Evolutionary conservation across 2,797 vertebrate genomes (phyloP).

Genomic region (Rhinoraja longicauda): DNA sequence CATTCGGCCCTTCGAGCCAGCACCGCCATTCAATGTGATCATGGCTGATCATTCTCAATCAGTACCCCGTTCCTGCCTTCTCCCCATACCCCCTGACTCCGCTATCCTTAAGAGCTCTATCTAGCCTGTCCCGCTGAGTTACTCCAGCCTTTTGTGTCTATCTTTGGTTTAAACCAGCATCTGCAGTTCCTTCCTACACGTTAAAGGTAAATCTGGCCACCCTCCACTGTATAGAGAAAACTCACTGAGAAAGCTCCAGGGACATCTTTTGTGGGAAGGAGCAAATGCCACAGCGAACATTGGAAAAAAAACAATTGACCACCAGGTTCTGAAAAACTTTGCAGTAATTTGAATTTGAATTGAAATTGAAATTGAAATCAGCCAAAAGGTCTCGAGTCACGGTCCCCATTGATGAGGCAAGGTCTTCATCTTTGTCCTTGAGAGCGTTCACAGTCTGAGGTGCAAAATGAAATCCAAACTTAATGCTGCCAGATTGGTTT

Average conservation of each 20-base stretch:
- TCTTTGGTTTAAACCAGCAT: no score
- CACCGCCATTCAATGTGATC: no score
- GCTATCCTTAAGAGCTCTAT: no score
- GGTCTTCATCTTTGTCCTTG: background rate
- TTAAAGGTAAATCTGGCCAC: background rate
- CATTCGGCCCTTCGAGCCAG: no score
- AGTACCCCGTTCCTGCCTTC: no score
- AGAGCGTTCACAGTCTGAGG: background rate
- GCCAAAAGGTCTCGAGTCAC: background rate
- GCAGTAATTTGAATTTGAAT: constrained; percentile 9
- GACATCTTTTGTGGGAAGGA: background rate
- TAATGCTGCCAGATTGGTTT: constrained; percentile 32
- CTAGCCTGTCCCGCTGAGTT: no score
- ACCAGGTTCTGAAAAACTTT: background rate
- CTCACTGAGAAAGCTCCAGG: background rate
- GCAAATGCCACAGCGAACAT: background rate
- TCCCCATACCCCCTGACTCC: no score
- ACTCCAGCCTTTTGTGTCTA: no score
- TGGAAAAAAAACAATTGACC: no score
- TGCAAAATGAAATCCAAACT: constrained; percentile 19
- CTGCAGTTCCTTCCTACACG: no score
- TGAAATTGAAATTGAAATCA: background rate
- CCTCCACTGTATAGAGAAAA: background rate
- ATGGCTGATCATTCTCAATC: no score
- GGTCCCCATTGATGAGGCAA: background rate